Percentiles rank a stretch among this genome's conserved stretches.
These are phyloP conservation scores for Chrosomus eos DNA, from an alignment of 2,797 vertebrate species.

Conservation along the genomic window DNA sequence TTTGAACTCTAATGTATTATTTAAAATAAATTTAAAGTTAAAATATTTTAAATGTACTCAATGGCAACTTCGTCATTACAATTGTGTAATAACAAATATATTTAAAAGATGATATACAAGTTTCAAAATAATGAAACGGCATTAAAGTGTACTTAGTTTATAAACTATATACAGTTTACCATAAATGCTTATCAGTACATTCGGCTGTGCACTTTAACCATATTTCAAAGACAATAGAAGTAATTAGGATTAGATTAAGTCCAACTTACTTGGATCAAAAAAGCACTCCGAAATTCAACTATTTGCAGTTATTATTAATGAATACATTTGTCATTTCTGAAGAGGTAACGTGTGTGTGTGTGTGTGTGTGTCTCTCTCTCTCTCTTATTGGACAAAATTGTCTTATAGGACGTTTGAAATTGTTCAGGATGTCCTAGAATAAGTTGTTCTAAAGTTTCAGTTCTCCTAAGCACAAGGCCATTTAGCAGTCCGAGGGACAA, in stretches of 20 bases:
- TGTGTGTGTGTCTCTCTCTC: too few species aligned
- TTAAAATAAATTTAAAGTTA: neutral
- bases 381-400: neutral
- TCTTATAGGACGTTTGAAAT: neutral
- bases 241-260: neutral
- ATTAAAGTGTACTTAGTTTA: neutral
- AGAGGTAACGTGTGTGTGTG: neutral
- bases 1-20: neutral
- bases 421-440: neutral
- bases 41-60: neutral
- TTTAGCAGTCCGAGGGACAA: slow-evolving; percentile 63
- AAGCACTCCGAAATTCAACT: neutral
- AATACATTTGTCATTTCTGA: neutral
- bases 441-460: neutral
- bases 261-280: neutral
- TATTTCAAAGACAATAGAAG: neutral
- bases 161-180: neutral
- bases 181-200: neutral
- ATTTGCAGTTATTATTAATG: neutral
- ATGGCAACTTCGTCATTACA: neutral
- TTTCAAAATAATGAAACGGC: neutral
- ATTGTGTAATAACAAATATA: neutral
- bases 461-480: slow-evolving; percentile 52
- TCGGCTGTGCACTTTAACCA: neutral
- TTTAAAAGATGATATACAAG: neutral